Evolutionary conservation across 2,113 vertebrate species (phyloP), one percentile per base, ranked within the genome.

Genomic region (Boleophthalmus pectinirostris): DNA sequence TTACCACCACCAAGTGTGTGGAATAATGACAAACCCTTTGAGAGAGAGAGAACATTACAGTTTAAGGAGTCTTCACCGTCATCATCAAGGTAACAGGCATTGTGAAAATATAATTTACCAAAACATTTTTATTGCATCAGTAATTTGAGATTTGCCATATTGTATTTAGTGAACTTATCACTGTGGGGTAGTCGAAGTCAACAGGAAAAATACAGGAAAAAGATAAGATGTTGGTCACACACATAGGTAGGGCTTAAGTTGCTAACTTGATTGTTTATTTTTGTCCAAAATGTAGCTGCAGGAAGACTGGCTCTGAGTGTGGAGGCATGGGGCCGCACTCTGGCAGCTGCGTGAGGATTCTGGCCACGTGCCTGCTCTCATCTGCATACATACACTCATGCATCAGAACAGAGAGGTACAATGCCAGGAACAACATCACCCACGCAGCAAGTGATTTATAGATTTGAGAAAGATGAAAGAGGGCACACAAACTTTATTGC

Each of bases 311-410:
- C 18, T 11, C 16, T 0, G 35, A 68, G 46, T 74, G 53, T 35
- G 35, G 18, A 61, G 60, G 18, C 33, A 14, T 20, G 49, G 12
- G 0, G 1, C 2, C 49, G 45, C 25, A 11, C 0, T 13, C 47
- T 70, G 61, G 66, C 61, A 64, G 51, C 73, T 60, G 58, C 51
- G 25, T 5, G 20, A 2, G 29, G 60, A 15, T 45, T 23, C 25
- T 78, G 70, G 75, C 33, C 49, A 46, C 49, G 21, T 46, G 69
- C 71, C 67, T 8, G 29, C 14, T 53, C 35, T 47, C 23, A 58
- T 54, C 49, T 54, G 61, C 58, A 43, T 63, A 76, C 13, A 45
- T 24, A 25, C 67, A 66, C 56, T 54, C 11, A 24, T 53, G 20
- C 45, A 65, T 33, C 47, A 47, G 45, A 20, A 70, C 51, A 46